phyloP scores from a whole-genome alignment of 2,797 vertebrate species.

The Crenuchus spilurus region DNA sequence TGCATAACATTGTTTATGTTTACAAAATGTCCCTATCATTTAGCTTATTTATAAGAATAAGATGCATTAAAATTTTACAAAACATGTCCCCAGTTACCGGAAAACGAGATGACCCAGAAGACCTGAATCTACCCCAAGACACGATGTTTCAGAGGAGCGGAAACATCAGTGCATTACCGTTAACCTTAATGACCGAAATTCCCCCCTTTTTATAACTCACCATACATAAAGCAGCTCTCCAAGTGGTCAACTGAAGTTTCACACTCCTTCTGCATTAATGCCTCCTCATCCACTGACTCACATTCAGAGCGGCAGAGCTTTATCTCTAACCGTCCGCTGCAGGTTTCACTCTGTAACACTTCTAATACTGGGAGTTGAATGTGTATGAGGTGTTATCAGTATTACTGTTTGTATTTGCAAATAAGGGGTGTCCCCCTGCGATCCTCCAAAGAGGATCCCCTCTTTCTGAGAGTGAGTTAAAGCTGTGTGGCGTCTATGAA shows the following conservation, averaged over 20 bases:
- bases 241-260: slow-evolving; percentile 2
- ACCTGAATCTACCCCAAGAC: neutral
- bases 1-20: no score
- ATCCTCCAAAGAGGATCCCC: slow-evolving; percentile 79
- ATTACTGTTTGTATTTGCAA: slow-evolving; percentile 37
- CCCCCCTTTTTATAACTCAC: slow-evolving; percentile 4
- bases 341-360: neutral
- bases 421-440: slow-evolving; percentile 71
- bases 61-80: no score
- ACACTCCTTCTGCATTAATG: neutral
- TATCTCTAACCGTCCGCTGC: neutral
- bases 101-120: no score
- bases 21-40: no score
- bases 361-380: slow-evolving; percentile 2
- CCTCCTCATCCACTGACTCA: neutral
- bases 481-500: slow-evolving; percentile 50
- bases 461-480: slow-evolving; percentile 61
- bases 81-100: neutral
- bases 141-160: neutral
- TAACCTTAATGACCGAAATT: slow-evolving; percentile 4
- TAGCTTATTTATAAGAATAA: no score
- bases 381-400: neutral
- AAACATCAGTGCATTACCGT: slow-evolving; percentile 6
- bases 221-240: neutral
- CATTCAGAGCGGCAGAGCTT: slow-evolving; percentile 2